A percentile compares a stretch with the other conserved stretches of the same genome.
These are phyloP conservation scores for Norana najaformis DNA, from an alignment of 2,888 invertebrate genomes.

Conservation along the genomic window DNA sequence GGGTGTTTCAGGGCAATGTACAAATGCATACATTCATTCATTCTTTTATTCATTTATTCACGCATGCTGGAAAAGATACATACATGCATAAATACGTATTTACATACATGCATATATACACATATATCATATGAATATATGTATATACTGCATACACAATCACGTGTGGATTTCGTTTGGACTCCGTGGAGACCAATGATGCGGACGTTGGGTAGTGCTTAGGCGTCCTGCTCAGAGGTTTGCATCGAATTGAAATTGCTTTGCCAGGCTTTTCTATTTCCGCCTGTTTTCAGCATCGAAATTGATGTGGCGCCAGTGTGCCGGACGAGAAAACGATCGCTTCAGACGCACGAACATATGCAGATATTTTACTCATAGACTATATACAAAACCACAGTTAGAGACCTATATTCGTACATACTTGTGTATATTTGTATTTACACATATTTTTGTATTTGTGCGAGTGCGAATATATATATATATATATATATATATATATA, in stretches of 20 bases:
- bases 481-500: too few relatives aligned
- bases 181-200: neutral
- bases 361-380: neutral
- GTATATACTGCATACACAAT: neutral
- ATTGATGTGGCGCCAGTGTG: neutral
- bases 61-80: neutral
- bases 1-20: too few relatives aligned
- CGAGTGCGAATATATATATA: too few relatives aligned
- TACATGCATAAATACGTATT: neutral
- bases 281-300: constrained; percentile 13
- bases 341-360: neutral
- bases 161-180: constrained; percentile 1
- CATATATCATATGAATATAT: neutral
- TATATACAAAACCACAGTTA: neutral
- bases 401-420: too few relatives aligned
- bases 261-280: neutral
- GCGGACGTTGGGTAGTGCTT: neutral
- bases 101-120: neutral
- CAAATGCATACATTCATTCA: neutral
- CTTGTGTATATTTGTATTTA: too few relatives aligned
- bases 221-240: neutral
- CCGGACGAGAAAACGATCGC: neutral
- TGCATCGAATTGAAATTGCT: neutral
- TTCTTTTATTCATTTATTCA: neutral
- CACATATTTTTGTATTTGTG: too few relatives aligned